A percentile compares a stretch with the other conserved stretches of the same genome.
phyloP scores from a whole-genome alignment of 2,888 invertebrate species.

The Mesorhabditis sp. region DNA sequence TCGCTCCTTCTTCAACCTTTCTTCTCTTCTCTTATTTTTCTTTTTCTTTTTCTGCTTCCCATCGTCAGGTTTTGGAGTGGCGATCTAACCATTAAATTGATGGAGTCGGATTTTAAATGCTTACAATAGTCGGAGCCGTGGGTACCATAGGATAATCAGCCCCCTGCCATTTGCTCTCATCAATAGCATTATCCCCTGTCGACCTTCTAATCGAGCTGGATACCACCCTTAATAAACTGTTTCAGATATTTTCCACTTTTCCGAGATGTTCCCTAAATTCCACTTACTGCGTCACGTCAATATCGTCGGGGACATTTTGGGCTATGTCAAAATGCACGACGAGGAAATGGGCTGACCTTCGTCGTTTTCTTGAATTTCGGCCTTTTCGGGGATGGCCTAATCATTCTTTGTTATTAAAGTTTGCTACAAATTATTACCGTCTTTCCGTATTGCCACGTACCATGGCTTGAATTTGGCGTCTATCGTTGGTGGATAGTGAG shows the following conservation, averaged over 20 bases:
- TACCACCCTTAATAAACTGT: not conserved
- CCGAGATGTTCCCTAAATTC: too few species aligned
- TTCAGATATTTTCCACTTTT: not conserved
- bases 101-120: not conserved
- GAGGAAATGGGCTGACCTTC: not conserved
- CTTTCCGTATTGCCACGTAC: slow-evolving; percentile 20
- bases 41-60: slow-evolving; percentile 4
- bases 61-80: not conserved
- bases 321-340: slow-evolving; percentile 1
- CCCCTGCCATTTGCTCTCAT: not conserved
- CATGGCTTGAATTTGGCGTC: slow-evolving; percentile 34
- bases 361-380: not conserved
- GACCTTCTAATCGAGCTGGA: slow-evolving; percentile 2
- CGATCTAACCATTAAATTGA: not conserved
- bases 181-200: not conserved
- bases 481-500: slow-evolving; percentile 19
- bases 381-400: not conserved
- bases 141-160: not conserved
- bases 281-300: not conserved
- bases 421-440: not conserved
- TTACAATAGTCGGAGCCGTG: not conserved
- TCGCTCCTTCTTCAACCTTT: not conserved
- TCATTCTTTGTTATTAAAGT: not conserved
- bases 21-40: not conserved
- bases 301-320: not conserved